Percentiles rank a stretch among this genome's conserved stretches.
These are phyloP conservation scores for Linnaemya tessellans DNA, from an alignment of 2,888 invertebrate species.

Conservation along the genomic window DNA sequence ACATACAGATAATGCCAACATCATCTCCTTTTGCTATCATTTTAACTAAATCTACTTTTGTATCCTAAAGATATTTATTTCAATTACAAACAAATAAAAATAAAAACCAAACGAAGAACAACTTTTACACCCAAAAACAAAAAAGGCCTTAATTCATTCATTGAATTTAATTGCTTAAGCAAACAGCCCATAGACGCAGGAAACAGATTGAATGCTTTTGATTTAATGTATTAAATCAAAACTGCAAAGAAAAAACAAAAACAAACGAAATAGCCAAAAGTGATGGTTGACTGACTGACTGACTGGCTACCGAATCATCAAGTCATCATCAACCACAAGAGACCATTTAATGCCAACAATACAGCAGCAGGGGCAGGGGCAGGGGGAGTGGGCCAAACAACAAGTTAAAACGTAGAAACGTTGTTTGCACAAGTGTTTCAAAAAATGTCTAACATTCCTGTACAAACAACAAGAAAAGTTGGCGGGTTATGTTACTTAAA, in stretches of 20 bases:
- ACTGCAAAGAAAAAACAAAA: conserved; percentile 14
- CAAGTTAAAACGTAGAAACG: conserved; percentile 46
- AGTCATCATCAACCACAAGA: conserved; percentile 27
- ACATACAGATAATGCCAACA: conserved; percentile 39
- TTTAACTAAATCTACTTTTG: conserved; percentile 11
- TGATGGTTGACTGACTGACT: conserved; percentile 12
- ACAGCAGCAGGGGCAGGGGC: background rate
- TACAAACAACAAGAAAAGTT: conserved; percentile 29
- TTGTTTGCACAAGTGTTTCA: conserved; percentile 71
- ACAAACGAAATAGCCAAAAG: conserved; percentile 33
- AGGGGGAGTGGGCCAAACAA: conserved; percentile 3
- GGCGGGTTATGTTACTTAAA: conserved; percentile 64
- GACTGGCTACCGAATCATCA: conserved; percentile 41
- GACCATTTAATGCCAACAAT: conserved; percentile 10
- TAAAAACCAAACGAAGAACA: conserved; percentile 10
- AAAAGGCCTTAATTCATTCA: conserved; percentile 47
- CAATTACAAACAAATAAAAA: conserved; percentile 62
- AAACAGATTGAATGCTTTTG: conserved; percentile 45
- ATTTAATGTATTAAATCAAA: conserved; percentile 63
- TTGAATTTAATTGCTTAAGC: conserved; percentile 57
- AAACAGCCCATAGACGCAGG: conserved; percentile 49
- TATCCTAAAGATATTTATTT: conserved; percentile 63
- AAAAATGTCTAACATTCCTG: conserved; percentile 58
- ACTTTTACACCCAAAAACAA: conserved; percentile 32
- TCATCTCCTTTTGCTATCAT: conserved; percentile 16